These are phyloP conservation scores for Zaprionus ghesquierei DNA, from an alignment of 1,140 invertebrate species.

Conservation along the genomic window DNA sequence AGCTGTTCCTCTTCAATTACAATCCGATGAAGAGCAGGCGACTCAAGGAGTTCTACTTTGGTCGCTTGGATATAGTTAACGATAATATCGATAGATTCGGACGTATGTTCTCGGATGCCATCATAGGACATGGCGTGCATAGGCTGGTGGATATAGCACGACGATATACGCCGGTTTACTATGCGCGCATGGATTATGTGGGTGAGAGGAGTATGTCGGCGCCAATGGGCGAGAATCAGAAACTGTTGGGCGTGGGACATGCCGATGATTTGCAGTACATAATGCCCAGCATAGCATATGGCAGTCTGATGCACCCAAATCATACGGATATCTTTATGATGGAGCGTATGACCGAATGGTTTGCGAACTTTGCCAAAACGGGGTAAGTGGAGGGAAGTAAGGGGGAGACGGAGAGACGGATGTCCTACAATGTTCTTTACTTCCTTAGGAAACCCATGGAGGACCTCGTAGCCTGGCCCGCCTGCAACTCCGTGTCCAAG, in stretches of 20 bases:
- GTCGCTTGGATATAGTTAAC: conserved; percentile 17
- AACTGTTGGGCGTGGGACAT: conserved; percentile 83
- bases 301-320: conserved; percentile 3
- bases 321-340: conserved; percentile 69
- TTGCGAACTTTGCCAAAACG: conserved; percentile 46
- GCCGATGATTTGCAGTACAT: conserved; percentile 87
- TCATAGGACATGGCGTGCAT: conserved; percentile 83
- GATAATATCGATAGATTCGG: conserved; percentile 53
- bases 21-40: conserved; percentile 8
- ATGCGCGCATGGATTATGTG: conserved; percentile 83
- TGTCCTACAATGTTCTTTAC: neutral
- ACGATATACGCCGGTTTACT: conserved; percentile 83
- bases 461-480: conserved; percentile 25
- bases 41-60: conserved; percentile 55
- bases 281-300: conserved; percentile 84
- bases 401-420: neutral
- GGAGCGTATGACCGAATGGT: conserved; percentile 56
- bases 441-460: conserved; percentile 19
- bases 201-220: conserved; percentile 41
- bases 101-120: conserved; percentile 82
- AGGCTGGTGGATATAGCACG: conserved; percentile 83
- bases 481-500: conserved; percentile 28
- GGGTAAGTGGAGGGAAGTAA: conserved; percentile 58
- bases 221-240: neutral
- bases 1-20: conserved; percentile 71